Conservation (phyloP, 1,140 invertebrate species). For the Trissolcus basalis region DNA sequence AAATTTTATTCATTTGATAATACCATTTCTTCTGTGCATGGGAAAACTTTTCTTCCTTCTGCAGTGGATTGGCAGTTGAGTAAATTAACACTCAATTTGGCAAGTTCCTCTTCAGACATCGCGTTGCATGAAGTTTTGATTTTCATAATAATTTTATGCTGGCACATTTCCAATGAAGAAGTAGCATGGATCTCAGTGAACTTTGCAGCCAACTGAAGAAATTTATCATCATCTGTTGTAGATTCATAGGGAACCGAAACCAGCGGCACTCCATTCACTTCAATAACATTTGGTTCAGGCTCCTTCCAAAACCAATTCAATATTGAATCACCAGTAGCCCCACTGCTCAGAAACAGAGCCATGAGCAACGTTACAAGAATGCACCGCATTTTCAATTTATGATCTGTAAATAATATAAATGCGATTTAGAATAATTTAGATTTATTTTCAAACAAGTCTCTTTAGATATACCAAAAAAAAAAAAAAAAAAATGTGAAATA, state of each 20-base stretch:
- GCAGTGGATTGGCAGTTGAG: slow-evolving; percentile 82
- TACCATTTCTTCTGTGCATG: slow-evolving; percentile 81
- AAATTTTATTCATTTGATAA: no score
- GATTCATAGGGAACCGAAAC: slow-evolving; percentile 79
- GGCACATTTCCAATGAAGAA: slow-evolving; percentile 80
- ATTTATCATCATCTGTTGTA: slow-evolving; percentile 80
- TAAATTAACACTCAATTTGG: slow-evolving; percentile 82
- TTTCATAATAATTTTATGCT: slow-evolving; percentile 81
- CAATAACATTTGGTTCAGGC: slow-evolving; percentile 47
- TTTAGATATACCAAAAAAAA: no score
- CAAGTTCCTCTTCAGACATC: slow-evolving; percentile 81
- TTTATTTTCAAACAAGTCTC: no score
- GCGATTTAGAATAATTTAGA: no score
- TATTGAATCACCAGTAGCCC: slow-evolving; percentile 53
- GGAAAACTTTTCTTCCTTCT: slow-evolving; percentile 79
- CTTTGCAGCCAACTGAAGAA: slow-evolving; percentile 79
- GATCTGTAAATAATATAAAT: slow-evolving; percentile 1
- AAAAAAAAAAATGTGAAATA: no score
- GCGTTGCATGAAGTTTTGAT: slow-evolving; percentile 78
- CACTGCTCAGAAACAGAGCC: slow-evolving; percentile 12
- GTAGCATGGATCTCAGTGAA: slow-evolving; percentile 77
- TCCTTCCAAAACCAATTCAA: slow-evolving; percentile 69
- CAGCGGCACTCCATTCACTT: slow-evolving; percentile 67
- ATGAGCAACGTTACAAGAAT: background rate
- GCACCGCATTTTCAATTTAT: slow-evolving; percentile 15